Percentiles rank a stretch among this genome's conserved stretches.
Conservation (phyloP, 2,888 invertebrate genomes). For the Falcaria lacertinaria region DNA sequence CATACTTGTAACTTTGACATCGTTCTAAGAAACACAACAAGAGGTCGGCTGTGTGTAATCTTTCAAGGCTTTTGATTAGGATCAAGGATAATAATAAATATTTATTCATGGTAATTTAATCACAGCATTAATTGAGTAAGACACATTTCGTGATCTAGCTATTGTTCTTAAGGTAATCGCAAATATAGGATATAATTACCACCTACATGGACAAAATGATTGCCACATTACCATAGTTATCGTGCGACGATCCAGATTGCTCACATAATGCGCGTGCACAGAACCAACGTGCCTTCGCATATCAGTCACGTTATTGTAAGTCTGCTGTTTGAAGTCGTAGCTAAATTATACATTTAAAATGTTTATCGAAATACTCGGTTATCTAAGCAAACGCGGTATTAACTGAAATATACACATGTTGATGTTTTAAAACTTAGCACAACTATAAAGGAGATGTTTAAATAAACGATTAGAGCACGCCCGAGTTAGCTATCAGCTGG, state of each 20-base stretch:
- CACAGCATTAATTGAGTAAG: background rate
- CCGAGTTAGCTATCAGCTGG: too few species aligned
- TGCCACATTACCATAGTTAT: conserved; percentile 38
- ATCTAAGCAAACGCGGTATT: too few species aligned
- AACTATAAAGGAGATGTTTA: too few species aligned
- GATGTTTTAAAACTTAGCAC: too few species aligned
- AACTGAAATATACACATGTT: too few species aligned
- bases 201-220: conserved; percentile 15
- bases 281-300: conserved; percentile 6
- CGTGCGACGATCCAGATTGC: conserved; percentile 24
- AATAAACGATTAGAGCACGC: too few species aligned
- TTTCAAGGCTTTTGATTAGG: background rate
- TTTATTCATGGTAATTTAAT: background rate
- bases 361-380: too few species aligned
- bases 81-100: background rate
- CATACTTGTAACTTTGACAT: too few species aligned
- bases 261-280: conserved; percentile 12
- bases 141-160: background rate
- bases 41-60: too few species aligned
- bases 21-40: too few species aligned
- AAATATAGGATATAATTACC: conserved; percentile 49
- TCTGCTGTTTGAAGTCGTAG: background rate
- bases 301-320: conserved; percentile 6
- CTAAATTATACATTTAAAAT: too few species aligned
- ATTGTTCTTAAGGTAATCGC: conserved; percentile 28